Evolutionary conservation across 2,113 vertebrate species (phyloP), one percentile per base, ranked within the genome.

Genomic region (Leptocoma aspasia): DNA sequence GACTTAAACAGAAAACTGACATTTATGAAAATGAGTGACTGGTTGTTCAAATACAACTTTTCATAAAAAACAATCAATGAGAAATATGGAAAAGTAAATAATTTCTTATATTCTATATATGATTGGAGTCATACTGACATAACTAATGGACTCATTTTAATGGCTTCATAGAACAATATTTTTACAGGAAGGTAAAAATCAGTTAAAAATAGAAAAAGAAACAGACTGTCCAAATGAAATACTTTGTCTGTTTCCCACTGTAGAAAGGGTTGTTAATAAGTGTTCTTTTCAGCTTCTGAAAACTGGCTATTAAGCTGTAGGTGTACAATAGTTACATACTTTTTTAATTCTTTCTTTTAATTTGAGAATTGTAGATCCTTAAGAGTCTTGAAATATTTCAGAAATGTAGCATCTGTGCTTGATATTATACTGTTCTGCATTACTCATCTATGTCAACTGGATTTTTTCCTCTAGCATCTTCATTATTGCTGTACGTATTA

Each of bases 241-340:
- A 31, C 0, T 84, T 33, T 13, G 9, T 3, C 11, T 63, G 2
- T 44, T 78, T 5, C 4, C 3, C 5, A 6, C 4, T 27, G 3
- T n/a, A n/a, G 15, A 53, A 82, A 57, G 6, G 4, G 8, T 49
- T 26, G 19, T 53, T 50, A 41, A 31, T 31, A 56, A 15, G 2
- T 50, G 14, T 15, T 15, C 15, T 9, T 5, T 69, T 50, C 27
- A 4, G 8, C 23, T 52, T 68, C 28, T 5, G 8, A 75, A 90
- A 82, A 35, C 15, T n/a, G 20, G 1, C 2, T 18, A 21, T 39
- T 64, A 64, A 60, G 10, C 2, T 63, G 7, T 19, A 52, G 5
- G 11, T 75, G 5, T 47, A 42, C 8, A 50, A 39, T 35, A 1
- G 30, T 42, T 81, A 9, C 7, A 33, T 13, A 1, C 1, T 33